phyloP scores from a whole-genome alignment of 1,140 invertebrate genomes.

The Cotesia glomerata region DNA sequence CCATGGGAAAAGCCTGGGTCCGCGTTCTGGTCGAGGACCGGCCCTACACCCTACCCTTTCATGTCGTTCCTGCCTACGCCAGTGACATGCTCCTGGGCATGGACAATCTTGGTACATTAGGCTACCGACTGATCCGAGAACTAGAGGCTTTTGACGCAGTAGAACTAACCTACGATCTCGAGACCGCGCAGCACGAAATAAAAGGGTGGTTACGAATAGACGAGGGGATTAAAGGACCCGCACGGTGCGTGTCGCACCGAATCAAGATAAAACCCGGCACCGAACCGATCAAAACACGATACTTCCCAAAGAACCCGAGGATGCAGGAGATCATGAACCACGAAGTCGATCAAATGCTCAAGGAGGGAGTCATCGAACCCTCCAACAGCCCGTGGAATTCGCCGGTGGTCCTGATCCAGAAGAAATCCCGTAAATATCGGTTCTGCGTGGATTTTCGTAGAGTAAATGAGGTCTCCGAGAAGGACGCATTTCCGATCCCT shows the following conservation, averaged over 20 bases:
- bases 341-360: neutral
- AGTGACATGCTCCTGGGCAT: too few species aligned
- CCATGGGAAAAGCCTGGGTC: too few species aligned
- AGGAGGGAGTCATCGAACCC: neutral
- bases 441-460: conserved; percentile 60
- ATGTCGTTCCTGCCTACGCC: too few species aligned
- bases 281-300: conserved; percentile 44
- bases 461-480: conserved; percentile 55
- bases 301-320: conserved; percentile 38
- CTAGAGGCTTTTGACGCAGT: too few species aligned
- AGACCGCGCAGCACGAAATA: too few species aligned
- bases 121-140: too few species aligned
- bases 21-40: too few species aligned
- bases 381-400: neutral
- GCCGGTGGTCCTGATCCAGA: neutral
- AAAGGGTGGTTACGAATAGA: neutral
- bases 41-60: too few species aligned
- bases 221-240: neutral
- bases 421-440: conserved; percentile 35
- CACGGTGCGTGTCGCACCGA: conserved; percentile 33
- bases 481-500: conserved; percentile 60
- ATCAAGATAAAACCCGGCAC: conserved; percentile 40
- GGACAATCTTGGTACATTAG: too few species aligned
- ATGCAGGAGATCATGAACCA: neutral
- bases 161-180: too few species aligned